phyloP scores from a whole-genome alignment of 2,888 invertebrate species.

The Caprella mutica region DNA sequence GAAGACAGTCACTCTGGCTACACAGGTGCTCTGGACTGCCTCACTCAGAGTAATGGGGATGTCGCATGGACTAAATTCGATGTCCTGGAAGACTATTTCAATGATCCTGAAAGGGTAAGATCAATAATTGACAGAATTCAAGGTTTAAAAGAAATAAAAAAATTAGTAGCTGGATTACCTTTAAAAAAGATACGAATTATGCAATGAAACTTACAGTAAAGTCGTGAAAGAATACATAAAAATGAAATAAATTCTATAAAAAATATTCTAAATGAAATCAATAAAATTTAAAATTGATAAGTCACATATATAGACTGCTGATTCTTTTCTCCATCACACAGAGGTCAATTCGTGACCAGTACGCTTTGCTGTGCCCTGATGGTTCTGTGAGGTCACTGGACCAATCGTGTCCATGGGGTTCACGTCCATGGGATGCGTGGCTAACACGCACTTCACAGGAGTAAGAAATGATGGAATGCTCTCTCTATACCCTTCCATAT shows the following conservation, averaged over 20 bases:
- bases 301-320: too few relatives aligned
- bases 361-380: slow-evolving; percentile 66
- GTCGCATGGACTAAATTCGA: slow-evolving; percentile 77
- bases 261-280: too few relatives aligned
- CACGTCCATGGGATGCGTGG: slow-evolving; percentile 70
- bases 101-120: neutral
- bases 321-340: neutral
- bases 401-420: slow-evolving; percentile 68
- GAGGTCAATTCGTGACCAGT: slow-evolving; percentile 47
- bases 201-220: too few relatives aligned
- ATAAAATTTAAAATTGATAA: too few relatives aligned
- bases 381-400: slow-evolving; percentile 57
- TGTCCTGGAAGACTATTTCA: slow-evolving; percentile 62
- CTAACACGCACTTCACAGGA: slow-evolving; percentile 44
- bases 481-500: neutral
- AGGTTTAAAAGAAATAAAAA: too few relatives aligned
- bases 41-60: slow-evolving; percentile 68
- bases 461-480: slow-evolving; percentile 4
- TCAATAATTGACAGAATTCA: too few relatives aligned
- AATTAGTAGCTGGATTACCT: too few relatives aligned
- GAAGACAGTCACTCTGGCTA: slow-evolving; percentile 77
- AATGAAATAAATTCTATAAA: too few relatives aligned
- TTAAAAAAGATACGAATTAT: too few relatives aligned
- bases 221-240: too few relatives aligned
- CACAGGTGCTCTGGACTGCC: slow-evolving; percentile 69